phyloP scores from a whole-genome alignment of 1,140 invertebrate genomes.

The Drosophila micromelanica region DNA sequence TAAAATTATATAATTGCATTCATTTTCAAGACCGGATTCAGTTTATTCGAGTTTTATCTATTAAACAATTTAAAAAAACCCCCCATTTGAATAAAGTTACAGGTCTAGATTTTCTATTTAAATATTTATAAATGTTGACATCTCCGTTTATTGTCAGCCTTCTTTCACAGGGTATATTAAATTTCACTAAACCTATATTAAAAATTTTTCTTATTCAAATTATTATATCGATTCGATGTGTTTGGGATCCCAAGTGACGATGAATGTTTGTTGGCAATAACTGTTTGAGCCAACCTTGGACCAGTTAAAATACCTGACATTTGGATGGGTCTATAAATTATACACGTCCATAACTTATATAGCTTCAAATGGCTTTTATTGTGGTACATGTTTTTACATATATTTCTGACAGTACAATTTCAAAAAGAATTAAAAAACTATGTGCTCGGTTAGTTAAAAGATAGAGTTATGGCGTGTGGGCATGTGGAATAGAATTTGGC shows the following conservation, averaged over 20 bases:
- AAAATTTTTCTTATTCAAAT: conserved; percentile 1
- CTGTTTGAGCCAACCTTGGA: conserved; percentile 51
- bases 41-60: too few relatives aligned
- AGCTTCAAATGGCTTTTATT: conserved; percentile 19
- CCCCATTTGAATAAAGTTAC: too few relatives aligned
- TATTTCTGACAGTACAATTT: background rate
- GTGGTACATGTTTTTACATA: background rate
- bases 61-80: too few relatives aligned
- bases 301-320: background rate
- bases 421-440: conserved; percentile 1
- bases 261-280: conserved; percentile 64
- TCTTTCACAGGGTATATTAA: conserved; percentile 15
- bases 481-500: background rate
- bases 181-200: background rate
- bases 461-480: background rate
- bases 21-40: too few relatives aligned
- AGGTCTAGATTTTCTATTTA: too few relatives aligned
- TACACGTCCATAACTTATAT: conserved; percentile 3
- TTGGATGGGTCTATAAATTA: background rate
- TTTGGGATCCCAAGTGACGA: conserved; percentile 58
- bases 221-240: conserved; percentile 66
- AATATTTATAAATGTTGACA: too few relatives aligned
- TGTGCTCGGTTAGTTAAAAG: too few relatives aligned
- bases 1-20: too few relatives aligned
- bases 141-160: too few relatives aligned